Base-by-base conservation (phyloP, 2,113 vertebrate genomes). In the Herpailurus yagouaroundi region DNA sequence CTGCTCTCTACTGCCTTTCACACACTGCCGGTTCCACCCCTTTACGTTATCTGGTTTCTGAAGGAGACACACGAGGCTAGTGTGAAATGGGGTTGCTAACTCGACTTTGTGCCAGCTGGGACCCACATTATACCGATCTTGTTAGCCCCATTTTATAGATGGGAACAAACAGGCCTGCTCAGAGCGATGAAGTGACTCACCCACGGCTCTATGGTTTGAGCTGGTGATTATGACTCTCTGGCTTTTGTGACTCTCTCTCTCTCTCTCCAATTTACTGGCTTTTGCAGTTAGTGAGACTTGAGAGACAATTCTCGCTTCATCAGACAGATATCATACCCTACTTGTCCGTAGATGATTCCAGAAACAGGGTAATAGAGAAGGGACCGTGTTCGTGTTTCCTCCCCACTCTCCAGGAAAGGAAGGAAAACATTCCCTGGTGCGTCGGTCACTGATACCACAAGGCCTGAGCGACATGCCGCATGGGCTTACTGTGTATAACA, bases 401-500 rank as follows among this genome's bases (percentile, higher is more conserved):
- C 16, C 12, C 25, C 31, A 11, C 25, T 80, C 48, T 64, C 69
- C n/a, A 15, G 25, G 0, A 27, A 71, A 74, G 52, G 57, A n/a
- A 18, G 33, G 23, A 50, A 50, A 31, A 11, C 12, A 0, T 1
- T 50, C 38, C 9, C 18, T 14, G 0, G 21, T 0, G n/a, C 1
- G 13, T 57, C 33, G 4, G 11, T 63, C n/a, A 16, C 36, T 21
- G 9, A 9, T 2, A 10, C 15, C 50, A 0, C 1, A 1, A 41
- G 55, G 29, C 25, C 19, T 0, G 1, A n/a, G 55, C 27, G 29
- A 68, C 45, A 1, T 1, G 41, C 36, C 3, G 4, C 15, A 0
- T 0, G 4, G 31, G 12, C 57, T 82, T 19, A 1, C 27, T 4
- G n/a, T 4, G 7, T 1, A 7, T 2, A 15, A 1, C 7, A 14